Percentiles rank a stretch among this genome's conserved stretches.
phyloP scores from a whole-genome alignment of 2,888 invertebrate genomes.

The Chirona hameri region DNA sequence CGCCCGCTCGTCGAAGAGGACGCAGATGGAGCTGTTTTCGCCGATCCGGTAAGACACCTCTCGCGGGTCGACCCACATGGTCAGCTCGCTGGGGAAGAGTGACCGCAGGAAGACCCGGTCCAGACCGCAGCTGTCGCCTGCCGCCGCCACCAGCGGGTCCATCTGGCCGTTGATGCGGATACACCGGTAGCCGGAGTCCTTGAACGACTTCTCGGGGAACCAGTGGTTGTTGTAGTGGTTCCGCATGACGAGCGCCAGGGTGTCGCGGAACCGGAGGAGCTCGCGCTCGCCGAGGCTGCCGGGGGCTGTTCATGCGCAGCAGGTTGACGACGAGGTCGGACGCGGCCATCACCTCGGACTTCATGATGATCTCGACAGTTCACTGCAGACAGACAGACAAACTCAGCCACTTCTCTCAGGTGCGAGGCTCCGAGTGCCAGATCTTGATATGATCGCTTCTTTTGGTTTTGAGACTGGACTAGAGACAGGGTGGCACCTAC shows the following conservation, averaged over 20 bases:
- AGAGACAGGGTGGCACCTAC: background rate
- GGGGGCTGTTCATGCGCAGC: constrained; percentile 46
- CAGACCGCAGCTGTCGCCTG: constrained; percentile 61
- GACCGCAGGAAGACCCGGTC: constrained; percentile 56
- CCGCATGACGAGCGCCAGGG: constrained; percentile 50
- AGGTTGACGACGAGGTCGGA: constrained; percentile 54
- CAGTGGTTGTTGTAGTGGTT: constrained; percentile 63
- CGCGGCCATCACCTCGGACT: constrained; percentile 53
- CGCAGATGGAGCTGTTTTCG: constrained; percentile 61
- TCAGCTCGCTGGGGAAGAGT: constrained; percentile 64
- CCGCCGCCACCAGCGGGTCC: constrained; percentile 63
- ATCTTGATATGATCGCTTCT: constrained; percentile 1
- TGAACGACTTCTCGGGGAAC: constrained; percentile 68
- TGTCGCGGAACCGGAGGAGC: constrained; percentile 51
- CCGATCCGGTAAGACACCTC: constrained; percentile 66
- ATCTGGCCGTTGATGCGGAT: constrained; percentile 67
- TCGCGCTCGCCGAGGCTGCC: constrained; percentile 44
- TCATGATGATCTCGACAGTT: constrained; percentile 45
- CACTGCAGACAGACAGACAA: background rate
- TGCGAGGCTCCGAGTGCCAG: background rate
- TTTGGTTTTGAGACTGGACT: background rate
- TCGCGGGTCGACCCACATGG: constrained; percentile 71
- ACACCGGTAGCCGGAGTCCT: constrained; percentile 68
- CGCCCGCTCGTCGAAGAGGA: constrained; percentile 50
- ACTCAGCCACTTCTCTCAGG: background rate